A percentile compares a stretch with the other conserved stretches of the same genome.
Evolutionary conservation across 1,140 invertebrate genomes (phyloP).

Genomic region (Doryteuthis pealeii): DNA sequence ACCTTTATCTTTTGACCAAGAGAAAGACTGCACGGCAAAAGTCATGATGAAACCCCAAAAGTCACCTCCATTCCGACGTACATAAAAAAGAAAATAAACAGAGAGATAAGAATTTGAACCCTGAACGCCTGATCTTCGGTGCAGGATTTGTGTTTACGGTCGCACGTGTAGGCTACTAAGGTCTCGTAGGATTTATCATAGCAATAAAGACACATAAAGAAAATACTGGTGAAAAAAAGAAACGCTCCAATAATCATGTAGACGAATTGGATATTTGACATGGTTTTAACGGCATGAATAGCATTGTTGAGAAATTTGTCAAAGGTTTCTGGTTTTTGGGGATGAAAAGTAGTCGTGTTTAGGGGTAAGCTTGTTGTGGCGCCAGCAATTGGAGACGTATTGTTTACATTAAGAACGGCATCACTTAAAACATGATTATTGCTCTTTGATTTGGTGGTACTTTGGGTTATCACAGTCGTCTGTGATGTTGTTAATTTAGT

Average conservation of each 20-base stretch:
- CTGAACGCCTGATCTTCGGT: slow-evolving; percentile 27
- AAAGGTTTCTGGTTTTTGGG: slow-evolving; percentile 12
- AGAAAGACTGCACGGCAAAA: slow-evolving; percentile 52
- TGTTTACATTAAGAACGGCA: too few species aligned
- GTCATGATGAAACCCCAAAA: slow-evolving; percentile 61
- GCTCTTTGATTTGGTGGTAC: slow-evolving; percentile 5
- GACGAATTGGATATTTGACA: slow-evolving; percentile 61
- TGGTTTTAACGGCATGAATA: slow-evolving; percentile 36
- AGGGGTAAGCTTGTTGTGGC: not conserved
- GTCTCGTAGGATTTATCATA: slow-evolving; percentile 35
- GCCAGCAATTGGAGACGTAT: too few species aligned
- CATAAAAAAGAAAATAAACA: slow-evolving; percentile 61
- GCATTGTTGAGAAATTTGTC: slow-evolving; percentile 23
- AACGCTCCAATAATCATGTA: slow-evolving; percentile 61
- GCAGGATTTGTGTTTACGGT: not conserved
- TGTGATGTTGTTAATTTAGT: slow-evolving; percentile 23
- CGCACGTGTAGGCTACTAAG: slow-evolving; percentile 9
- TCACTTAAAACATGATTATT: too few species aligned
- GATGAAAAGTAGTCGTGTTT: not conserved
- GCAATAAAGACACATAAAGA: slow-evolving; percentile 60
- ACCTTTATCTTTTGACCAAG: slow-evolving; percentile 51
- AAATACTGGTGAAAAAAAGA: slow-evolving; percentile 55
- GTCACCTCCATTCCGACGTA: slow-evolving; percentile 63
- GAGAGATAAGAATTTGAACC: slow-evolving; percentile 50
- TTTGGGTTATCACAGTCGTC: slow-evolving; percentile 18